A percentile compares a stretch with the other conserved stretches of the same genome.
phyloP scores from a whole-genome alignment of 2,888 invertebrate genomes.

The Operophtera brumata region DNA sequence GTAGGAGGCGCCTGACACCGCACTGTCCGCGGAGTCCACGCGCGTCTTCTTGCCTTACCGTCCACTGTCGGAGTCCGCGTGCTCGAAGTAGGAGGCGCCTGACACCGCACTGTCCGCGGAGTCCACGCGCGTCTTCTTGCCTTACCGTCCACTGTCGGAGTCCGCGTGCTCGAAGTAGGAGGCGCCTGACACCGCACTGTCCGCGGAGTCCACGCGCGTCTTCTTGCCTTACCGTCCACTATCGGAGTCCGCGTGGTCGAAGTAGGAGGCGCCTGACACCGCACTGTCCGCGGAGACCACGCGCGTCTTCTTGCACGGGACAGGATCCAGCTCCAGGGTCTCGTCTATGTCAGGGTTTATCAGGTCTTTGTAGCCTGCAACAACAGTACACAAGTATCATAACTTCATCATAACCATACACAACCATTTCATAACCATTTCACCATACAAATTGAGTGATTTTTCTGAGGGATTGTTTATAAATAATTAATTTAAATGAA shows the following conservation, averaged over 20 bases:
- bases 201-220: no score
- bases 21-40: conserved; percentile 52
- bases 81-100: conserved; percentile 44
- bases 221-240: conserved; percentile 40
- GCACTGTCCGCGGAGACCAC: conserved; percentile 53
- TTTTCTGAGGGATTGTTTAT: no score
- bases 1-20: conserved; percentile 39
- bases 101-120: no score
- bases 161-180: conserved; percentile 48
- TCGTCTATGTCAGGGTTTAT: conserved; percentile 45
- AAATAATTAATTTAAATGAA: no score
- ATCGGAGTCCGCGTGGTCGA: conserved; percentile 50
- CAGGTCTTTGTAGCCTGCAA: conserved; percentile 59
- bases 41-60: conserved; percentile 57
- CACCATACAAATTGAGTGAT: no score
- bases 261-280: conserved; percentile 41
- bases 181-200: conserved; percentile 39
- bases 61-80: conserved; percentile 47
- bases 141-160: conserved; percentile 48
- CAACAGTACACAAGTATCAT: neutral
- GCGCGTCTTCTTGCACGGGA: conserved; percentile 54
- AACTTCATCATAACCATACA: no score
- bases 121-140: neutral
- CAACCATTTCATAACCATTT: no score
- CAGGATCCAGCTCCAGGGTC: conserved; percentile 30